Evolutionary conservation across 2,888 invertebrate species (phyloP), one percentile per base, ranked within the genome.

Genomic region (Sarcophaga caerulescens): DNA sequence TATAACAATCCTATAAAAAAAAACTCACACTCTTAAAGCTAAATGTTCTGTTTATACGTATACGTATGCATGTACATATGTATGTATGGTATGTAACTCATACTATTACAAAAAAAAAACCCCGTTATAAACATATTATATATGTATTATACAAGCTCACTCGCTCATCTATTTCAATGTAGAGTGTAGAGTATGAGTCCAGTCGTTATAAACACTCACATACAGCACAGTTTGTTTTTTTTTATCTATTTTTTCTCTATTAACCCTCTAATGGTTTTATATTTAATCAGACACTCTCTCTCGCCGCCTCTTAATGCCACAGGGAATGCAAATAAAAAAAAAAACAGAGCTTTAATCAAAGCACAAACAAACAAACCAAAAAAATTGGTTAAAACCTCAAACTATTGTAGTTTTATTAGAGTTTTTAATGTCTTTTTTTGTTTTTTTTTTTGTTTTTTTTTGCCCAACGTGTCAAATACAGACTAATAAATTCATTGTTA

Each of bases 11-110:
- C 2, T 10, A 8, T 2, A 35, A 35, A 35, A 35, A 25, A 35
- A 35, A 35, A 35, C 35, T 35, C 35, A 35, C 35, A 35, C 35
- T 35, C 8, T 8, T 35, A 35, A 35, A 35, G 35, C 1, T 2
- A 35, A 35, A 35, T 35, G 3, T 35, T 35, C 0, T 35, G 35
- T 35, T 35, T 35, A 35, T 10, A 35, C 4, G 6, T 35, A 35
- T 35, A 6, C 4, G 6, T 35, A 35, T 25, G 25, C 25, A 25
- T 35, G 6, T 35, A 35, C 1, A 1, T 35, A 35, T 35, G 35
- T 35, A 35, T 8, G 8, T 35, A 35, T 35, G 35, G 10, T 65
- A 78, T 78, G 45, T 69, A 78, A 70, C 78, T 81, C 81, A 35
- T 17, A 75, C 85, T 59, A 57, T 23, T 14, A 63, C 52, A 52